These are phyloP conservation scores for Metacarcinus magister DNA, from an alignment of 2,888 invertebrate species.

Conservation along the genomic window DNA sequence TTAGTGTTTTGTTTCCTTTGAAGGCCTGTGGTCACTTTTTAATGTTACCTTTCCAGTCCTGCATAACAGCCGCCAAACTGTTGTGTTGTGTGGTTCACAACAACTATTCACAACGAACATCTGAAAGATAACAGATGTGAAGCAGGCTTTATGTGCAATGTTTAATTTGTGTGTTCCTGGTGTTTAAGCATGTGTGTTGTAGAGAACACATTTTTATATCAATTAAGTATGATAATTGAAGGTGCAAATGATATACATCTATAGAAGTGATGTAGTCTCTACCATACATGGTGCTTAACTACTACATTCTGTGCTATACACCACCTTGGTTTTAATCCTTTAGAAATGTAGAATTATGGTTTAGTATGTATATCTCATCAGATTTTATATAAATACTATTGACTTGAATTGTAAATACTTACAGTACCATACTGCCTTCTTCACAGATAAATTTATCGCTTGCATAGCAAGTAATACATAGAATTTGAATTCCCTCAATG, in stretches of 20 bases:
- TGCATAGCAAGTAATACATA: not conserved
- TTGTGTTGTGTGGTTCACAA: not conserved
- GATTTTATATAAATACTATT: not conserved
- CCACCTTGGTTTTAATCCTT: not conserved
- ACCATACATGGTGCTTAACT: not conserved
- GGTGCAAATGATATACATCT: not conserved
- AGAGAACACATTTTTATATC: not conserved
- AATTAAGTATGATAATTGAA: not conserved
- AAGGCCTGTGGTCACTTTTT: not conserved
- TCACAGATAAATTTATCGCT: conserved; percentile 15
- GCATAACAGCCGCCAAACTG: not conserved
- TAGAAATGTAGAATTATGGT: not conserved
- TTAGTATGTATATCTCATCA: not conserved
- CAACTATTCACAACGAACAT: not conserved
- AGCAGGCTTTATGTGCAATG: not conserved
- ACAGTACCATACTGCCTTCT: not conserved
- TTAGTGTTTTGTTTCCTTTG: not conserved
- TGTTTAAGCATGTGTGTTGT: not conserved
- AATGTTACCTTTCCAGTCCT: not conserved
- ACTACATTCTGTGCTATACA: not conserved
- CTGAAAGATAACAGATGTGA: not conserved
- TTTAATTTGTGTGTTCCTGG: not conserved
- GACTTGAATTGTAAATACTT: not conserved
- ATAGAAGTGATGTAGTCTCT: not conserved
- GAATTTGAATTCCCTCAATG: not conserved